phyloP scores from a whole-genome alignment of 2,113 vertebrate species.

The Rhabdornis inornatus region DNA sequence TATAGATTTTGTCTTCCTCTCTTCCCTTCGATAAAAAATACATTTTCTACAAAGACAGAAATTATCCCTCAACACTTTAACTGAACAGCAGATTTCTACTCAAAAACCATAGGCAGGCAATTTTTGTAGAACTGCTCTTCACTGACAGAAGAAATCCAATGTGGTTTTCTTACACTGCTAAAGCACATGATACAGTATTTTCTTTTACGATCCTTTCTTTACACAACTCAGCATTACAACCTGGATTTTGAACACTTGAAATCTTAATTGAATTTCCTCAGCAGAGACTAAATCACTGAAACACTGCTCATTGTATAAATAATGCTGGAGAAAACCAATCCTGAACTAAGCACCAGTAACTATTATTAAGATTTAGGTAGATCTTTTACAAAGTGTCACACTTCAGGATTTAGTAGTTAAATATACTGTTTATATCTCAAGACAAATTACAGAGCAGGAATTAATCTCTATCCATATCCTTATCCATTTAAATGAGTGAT shows the following conservation, averaged over 20 bases:
- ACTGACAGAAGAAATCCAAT: background rate
- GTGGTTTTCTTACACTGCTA: background rate
- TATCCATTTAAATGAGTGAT: constrained; percentile 30
- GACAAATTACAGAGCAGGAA: constrained; percentile 8
- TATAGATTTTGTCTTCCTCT: background rate
- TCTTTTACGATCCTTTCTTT: background rate
- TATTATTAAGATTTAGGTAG: background rate
- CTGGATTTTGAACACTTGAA: background rate
- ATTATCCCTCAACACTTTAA: background rate
- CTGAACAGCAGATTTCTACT: background rate
- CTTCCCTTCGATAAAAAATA: background rate
- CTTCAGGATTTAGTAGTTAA: constrained; percentile 23
- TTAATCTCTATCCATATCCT: constrained; percentile 32
- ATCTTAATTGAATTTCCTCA: background rate
- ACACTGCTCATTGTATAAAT: background rate
- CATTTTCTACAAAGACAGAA: background rate
- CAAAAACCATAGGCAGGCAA: background rate
- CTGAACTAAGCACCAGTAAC: background rate
- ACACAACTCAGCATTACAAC: background rate
- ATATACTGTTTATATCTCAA: constrained; percentile 27
- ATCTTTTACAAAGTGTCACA: background rate
- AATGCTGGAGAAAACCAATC: background rate
- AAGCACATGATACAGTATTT: background rate
- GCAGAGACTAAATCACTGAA: background rate
- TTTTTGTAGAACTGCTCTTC: background rate